phyloP scores from a whole-genome alignment of 2,888 invertebrate species.

The Zeuzera pyrina region DNA sequence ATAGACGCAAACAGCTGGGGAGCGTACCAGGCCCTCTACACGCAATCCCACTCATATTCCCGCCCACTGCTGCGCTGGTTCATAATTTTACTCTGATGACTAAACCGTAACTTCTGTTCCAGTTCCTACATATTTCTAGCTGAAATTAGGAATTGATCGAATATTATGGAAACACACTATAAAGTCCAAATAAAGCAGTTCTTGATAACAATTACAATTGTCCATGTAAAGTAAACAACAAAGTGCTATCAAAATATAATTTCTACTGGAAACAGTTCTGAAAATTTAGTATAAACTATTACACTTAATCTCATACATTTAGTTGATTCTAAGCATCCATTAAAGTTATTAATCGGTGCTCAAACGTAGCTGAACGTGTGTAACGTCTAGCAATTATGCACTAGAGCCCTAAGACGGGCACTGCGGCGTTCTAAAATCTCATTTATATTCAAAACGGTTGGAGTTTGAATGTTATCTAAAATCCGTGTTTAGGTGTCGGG shows the following conservation, averaged over 20 bases:
- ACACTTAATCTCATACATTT: no score
- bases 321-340: slow-evolving; percentile 35
- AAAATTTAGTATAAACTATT: no score
- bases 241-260: neutral
- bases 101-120: no score
- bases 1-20: slow-evolving; percentile 66
- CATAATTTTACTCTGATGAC: no score
- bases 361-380: slow-evolving; percentile 42
- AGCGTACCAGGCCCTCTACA: slow-evolving; percentile 41
- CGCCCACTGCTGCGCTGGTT: slow-evolving; percentile 16
- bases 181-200: no score
- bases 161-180: no score
- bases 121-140: no score
- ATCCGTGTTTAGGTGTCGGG: slow-evolving; percentile 72
- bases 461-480: slow-evolving; percentile 72
- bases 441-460: slow-evolving; percentile 70
- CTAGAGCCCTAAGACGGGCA: slow-evolving; percentile 54
- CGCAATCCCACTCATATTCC: slow-evolving; percentile 34
- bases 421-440: slow-evolving; percentile 62
- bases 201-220: no score
- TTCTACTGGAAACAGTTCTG: neutral
- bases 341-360: slow-evolving; percentile 45
- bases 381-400: slow-evolving; percentile 62
- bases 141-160: no score
- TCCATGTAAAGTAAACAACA: neutral